These are phyloP conservation scores for Tenualosa thibaudeaui DNA, from an alignment of 2,797 vertebrate genomes.

Conservation along the genomic window DNA sequence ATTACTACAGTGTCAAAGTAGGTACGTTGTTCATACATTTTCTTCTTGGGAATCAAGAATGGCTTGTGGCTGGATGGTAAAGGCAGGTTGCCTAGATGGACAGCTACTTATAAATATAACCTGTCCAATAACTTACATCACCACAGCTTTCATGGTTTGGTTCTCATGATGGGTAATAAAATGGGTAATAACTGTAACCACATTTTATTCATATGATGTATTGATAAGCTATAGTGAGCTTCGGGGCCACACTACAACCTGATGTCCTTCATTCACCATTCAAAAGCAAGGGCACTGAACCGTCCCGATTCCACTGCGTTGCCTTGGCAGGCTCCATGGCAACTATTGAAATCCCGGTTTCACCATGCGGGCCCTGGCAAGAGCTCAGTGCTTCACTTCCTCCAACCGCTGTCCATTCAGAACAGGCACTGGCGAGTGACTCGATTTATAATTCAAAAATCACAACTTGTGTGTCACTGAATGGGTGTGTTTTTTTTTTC, in stretches of 20 bases:
- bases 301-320: slow-evolving; percentile 67
- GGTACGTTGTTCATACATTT: not conserved
- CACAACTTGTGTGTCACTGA: not conserved
- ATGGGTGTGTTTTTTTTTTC: not conserved
- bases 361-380: slow-evolving; percentile 71
- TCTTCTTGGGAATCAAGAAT: no score
- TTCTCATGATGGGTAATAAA: not conserved
- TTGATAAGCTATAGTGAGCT: not conserved
- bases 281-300: slow-evolving; percentile 61
- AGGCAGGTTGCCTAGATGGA: not conserved
- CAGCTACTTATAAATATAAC: not conserved
- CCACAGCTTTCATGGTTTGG: not conserved
- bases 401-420: slow-evolving; percentile 28
- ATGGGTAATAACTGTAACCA: not conserved
- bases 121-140: not conserved
- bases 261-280: slow-evolving; percentile 49
- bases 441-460: slow-evolving; percentile 13
- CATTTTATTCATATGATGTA: not conserved
- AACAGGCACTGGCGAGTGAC: not conserved
- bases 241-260: slow-evolving; percentile 29
- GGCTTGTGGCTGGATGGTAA: no score
- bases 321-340: slow-evolving; percentile 75
- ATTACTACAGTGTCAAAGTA: not conserved
- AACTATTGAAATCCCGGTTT: slow-evolving; percentile 72
- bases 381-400: slow-evolving; percentile 58